Evolutionary conservation across 2,888 invertebrate genomes (phyloP), one percentile per base, ranked within the genome.

Genomic region (Eristalis intricaria): DNA sequence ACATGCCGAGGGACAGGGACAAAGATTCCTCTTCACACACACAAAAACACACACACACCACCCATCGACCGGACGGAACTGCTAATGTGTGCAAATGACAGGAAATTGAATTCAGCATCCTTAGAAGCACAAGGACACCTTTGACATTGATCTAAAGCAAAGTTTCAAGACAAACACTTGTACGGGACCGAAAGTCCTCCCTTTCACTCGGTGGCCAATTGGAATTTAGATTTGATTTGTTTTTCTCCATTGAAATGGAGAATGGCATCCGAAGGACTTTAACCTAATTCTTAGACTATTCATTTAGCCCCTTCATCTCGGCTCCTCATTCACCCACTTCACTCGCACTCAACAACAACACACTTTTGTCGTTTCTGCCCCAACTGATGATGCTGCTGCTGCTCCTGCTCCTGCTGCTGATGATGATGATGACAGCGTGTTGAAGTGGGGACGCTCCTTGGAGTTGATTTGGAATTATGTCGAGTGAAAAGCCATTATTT

Each of bases 401-500:
- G 13, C 43, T n/a, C n/a, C 1, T 43, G 43, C 4, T 43, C 13
- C 11, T 13, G 40, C 15, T 50, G n/a, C n/a, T n/a, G 22, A 29
- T 66, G n/a, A n/a, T n/a, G 66, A n/a, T 32, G 40, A 68, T 68
- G 68, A 76, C 58, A 66, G 66, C 50, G n/a, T n/a, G n/a, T 66
- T 40, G 26, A 58, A 38, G 58, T 22, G 56, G 3, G 38, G 75
- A 15, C 26, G 58, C 65, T 38, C 50, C 63, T 38, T 50, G 13
- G 19, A 66, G 40, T 66, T 19, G 66, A 60, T 66, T 68, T 68
- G 76, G 43, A 68, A 76, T 66, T 76, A 60, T 68, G 61, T 68
- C 58, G 61, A 76, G 76, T 43, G 76, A 43, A 68, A 68, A 50
- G 35, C 76, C 26, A 69, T 68, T 61, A 76, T 68, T 61, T 68